Base-by-base conservation (phyloP, 2,113 vertebrate species). In the Menidia beryllina region DNA sequence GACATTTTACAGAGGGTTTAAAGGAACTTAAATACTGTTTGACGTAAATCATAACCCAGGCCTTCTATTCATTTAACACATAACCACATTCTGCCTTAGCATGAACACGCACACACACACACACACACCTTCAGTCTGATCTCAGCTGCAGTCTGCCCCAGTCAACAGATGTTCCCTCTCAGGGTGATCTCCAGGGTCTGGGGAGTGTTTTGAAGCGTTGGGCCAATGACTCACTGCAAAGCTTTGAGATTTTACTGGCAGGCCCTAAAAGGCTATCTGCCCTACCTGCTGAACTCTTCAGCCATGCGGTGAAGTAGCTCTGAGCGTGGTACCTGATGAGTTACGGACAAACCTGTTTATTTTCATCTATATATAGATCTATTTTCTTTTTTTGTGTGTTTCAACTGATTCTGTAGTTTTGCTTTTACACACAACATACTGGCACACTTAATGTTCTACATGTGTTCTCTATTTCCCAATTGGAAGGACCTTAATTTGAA, bases 91-190 rank as follows among this genome's bases (percentile, higher is more conserved):
- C 45, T 47, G 4, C n/a, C 13, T 60, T 38, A 21, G 20, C 36
- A 36, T 63, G 55, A 30, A 57, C 56, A 30, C 50, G 60, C 53
- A 73, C 61, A 77, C 24, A 36, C 68, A 60, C 38, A 61, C 56
- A 34, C 50, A 64, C 50, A 75, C 61, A 77, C 24, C 52, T 38
- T 12, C 39, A 60, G 36, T 73, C 57, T 64, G 61, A 82, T 85
- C 70, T 86, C 72, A 79, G 86, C 81, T 81, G 36, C 73, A 60
- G 56, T 36, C 78, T 10, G 52, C 69, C 51, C 64, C 75, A 54
- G 68, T 68, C 58, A 65, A 54, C 90, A 91, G 85, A 89, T 89
- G 88, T 89, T 90, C 83, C 65, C 81, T 84, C 84, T 91, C 82
- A 90, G 76, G 53, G 72, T 86, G 89, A 91, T 81, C 83, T 79